Evolutionary conservation across 2,888 invertebrate species (phyloP), one percentile per base, ranked within the genome.

Genomic region (Drosophila lacicola): DNA sequence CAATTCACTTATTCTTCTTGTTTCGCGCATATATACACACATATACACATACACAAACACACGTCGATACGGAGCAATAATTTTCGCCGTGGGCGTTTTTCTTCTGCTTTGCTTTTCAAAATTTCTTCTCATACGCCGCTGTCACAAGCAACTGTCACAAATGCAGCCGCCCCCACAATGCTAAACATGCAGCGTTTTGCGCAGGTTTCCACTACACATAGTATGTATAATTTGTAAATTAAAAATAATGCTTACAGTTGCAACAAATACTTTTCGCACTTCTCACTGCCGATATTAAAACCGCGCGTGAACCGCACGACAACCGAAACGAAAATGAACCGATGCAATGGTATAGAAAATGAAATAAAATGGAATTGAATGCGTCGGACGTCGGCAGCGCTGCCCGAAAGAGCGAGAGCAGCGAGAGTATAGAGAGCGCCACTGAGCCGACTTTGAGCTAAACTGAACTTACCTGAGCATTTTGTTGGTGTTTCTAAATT

Each of bases 1-100:
- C 58, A 61, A 49, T 66, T 74, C 65, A 74, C 75, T 49, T 62
- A 56, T 57, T 44, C 58, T 47, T 34, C 58, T 62, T 76, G 39
- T 57, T 63, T 58, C 68, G 45, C 68, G 41, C 57, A 49, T 39
- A 60, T 46, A 37, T 55, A 50, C 37, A 61, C 58, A 53, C 39
- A 19, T 39, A 21, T 50, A 60, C 21, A 19, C 47, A 45, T 37
- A 50, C 34, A 45, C 41, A 62, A 13, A 39, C 9, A 11, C 42
- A 56, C 55, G 19, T 34, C 47, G 51, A 49, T 44, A 10, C 60
- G 51, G 21, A 41, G 57, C 58, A 63, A 70, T 75, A 56, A 68
- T 49, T 56, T 81, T 82, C 64, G 66, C 77, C 70, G 84, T 74
- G 72, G 80, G 85, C 80, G 82, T 71, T 85, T 78, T 84, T 78